Evolutionary conservation across 1,140 invertebrate genomes (phyloP), one percentile per base, ranked within the genome.

Genomic region (Mizuhopecten yessoensis): DNA sequence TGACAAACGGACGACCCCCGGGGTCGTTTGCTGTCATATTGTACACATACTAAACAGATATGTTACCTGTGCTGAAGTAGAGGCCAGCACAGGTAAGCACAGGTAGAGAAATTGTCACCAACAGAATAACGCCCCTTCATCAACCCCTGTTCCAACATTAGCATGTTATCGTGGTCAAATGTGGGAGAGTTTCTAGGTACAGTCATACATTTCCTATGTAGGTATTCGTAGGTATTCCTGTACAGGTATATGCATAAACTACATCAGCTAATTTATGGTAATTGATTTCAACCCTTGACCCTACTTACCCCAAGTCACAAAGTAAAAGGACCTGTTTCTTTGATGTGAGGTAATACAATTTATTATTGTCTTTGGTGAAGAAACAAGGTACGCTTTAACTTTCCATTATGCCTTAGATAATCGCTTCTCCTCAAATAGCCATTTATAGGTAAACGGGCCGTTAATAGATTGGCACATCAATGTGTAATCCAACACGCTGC

Each of bases 261-360:
- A 75, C 23, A 75, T n/a, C 57, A 75, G 57, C 1, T 75, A 75
- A 75, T 3, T 29, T 75, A 75, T 75, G 57, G 57, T 75, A 75
- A 75, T 75, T n/a, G n/a, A 75, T 75, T 75, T 75, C 57, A 75
- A 75, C 57, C 11, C 57, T 29, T 17, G 57, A n/a, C 57, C 57
- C 57, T n/a, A 75, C 5, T 75, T 75, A 75, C 57, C n/a, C 29
- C 57, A 75, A 75, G 57, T 75, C 57, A 75, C 23, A 75, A n/a
- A n/a, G 5, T 29, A 75, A 75, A 75, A n/a, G 29, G 29, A 75
- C 57, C 1, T 17, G 1, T 75, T 75, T 9, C 57, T 75, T 75
- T 75, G 57, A 75, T 75, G 57, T 75, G 57, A 9, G 57, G 23
- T 75, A 75, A 75, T 75, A 11, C 1, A 75, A 29, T 75, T 75